phyloP scores from a whole-genome alignment of 2,797 vertebrate genomes.

The Acanthiza pusilla region DNA sequence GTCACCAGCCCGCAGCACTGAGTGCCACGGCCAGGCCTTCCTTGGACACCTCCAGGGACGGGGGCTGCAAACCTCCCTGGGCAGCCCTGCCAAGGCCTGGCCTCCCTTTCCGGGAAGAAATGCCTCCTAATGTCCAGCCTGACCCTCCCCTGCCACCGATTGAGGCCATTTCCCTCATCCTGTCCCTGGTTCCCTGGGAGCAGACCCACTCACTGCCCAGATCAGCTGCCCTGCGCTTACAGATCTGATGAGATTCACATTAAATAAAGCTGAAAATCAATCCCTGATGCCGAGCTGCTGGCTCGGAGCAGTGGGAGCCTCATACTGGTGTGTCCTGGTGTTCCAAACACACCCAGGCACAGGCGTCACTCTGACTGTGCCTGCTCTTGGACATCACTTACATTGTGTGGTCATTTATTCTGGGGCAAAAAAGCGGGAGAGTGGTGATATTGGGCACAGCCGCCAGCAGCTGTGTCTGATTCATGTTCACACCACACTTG shows the following conservation, averaged over 20 bases:
- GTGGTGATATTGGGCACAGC: rapidly evolving
- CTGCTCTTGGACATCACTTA: rapidly evolving
- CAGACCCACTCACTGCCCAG: not conserved
- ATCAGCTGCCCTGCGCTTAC: rapidly evolving
- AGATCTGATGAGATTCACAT: not conserved
- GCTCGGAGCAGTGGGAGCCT: not conserved
- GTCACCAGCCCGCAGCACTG: not conserved
- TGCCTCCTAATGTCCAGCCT: not conserved
- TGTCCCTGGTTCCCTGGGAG: not conserved
- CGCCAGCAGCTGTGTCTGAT: not conserved
- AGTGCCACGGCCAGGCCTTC: rapidly evolving
- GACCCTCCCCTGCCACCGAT: not conserved
- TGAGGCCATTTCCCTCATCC: not conserved
- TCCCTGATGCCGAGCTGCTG: rapidly evolving
- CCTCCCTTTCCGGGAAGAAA: rapidly evolving
- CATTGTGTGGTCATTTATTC: rapidly evolving
- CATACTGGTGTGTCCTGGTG: rapidly evolving
- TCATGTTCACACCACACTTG: rapidly evolving
- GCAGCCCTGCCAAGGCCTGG: not conserved
- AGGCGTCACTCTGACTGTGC: rapidly evolving
- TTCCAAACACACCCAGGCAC: rapidly evolving
- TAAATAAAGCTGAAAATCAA: not conserved
- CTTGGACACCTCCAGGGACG: not conserved
- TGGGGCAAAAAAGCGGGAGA: not conserved
- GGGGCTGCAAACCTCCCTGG: not conserved